Evolutionary conservation across 2,797 vertebrate species (phyloP), one percentile per base, ranked within the genome.

Genomic region (Orientallactaga sibirica): DNA sequence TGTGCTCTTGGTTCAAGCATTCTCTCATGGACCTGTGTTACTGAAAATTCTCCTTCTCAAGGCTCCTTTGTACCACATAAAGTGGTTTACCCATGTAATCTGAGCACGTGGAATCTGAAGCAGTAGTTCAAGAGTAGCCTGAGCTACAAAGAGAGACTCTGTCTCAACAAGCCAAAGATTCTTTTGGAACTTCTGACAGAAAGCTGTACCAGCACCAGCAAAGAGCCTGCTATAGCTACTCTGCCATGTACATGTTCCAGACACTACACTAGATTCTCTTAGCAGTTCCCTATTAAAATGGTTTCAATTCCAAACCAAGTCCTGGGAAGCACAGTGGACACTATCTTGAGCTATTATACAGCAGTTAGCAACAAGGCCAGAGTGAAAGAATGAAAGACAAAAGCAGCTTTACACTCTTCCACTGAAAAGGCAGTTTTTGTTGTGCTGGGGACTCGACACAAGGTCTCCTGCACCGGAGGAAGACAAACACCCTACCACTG

Each of bases 301-400:
- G 64, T 82, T 95, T 52, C 82, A 92, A 94, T 96, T 93, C 94
- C 91, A 95, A 88, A 80, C 24, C 86, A 61, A 91, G 62, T 15
- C 92, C 83, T 95, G 92, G 84, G 71, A 95, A 96, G 95, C 64
- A 91, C 37, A 88, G 76, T 41, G 77, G 64, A 87, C 29, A 52
- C 29, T 68, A 83, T n/a, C 62, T 41, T 33, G 12, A 80, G 86
- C 24, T 58, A 94, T 93, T 96, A 92, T 84, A 91, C 80, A 93
- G 87, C 82, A 97, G 84, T 55, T 90, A 75, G 91, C 70, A 86
- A 37, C 80, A 91, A 79, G 33, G 81, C 83, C 5, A 67, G 16
- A 83, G 73, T 75, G 37, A 41, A 22, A 61, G 66, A 77, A 62
- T 25, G 22, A 80, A 61, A 96, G 90, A 90, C 27, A 66, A 83